Percentiles rank a stretch among this genome's conserved stretches.
phyloP scores from a whole-genome alignment of 2,888 invertebrate genomes.

The Ichneumoninae sp. region DNA sequence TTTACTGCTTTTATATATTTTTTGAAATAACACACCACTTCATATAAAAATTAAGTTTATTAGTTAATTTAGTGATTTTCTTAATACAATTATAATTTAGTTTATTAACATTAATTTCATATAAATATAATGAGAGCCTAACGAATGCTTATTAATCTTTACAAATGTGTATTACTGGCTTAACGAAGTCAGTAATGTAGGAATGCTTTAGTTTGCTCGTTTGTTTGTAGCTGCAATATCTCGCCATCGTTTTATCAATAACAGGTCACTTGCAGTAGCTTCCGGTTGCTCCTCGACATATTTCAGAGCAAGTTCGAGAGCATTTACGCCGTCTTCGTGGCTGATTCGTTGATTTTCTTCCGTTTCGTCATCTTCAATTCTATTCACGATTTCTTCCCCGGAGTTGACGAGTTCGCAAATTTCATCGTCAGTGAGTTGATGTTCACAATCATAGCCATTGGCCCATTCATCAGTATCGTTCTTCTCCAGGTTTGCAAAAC shows the following conservation, averaged over 20 bases:
- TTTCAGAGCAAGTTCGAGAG: constrained; percentile 61
- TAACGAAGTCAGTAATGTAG: constrained; percentile 48
- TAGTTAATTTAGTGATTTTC: no score
- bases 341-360: constrained; percentile 42
- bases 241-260: constrained; percentile 63
- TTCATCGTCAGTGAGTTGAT: constrained; percentile 48
- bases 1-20: no score
- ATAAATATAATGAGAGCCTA: no score
- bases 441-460: constrained; percentile 50
- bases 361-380: constrained; percentile 38
- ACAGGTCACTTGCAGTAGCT: constrained; percentile 57
- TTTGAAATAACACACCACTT: no score
- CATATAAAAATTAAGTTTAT: no score
- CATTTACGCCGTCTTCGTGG: constrained; percentile 53
- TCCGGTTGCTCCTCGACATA: constrained; percentile 56
- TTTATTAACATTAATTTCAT: no score
- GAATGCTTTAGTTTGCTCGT: constrained; percentile 54
- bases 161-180: constrained; percentile 1
- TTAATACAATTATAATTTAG: no score
- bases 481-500: constrained; percentile 56
- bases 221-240: constrained; percentile 66
- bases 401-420: constrained; percentile 43
- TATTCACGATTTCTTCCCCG: constrained; percentile 42
- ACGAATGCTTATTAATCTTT: no score
- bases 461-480: constrained; percentile 31